Evolutionary conservation across 2,888 invertebrate genomes (phyloP), one percentile per base, ranked within the genome.

Genomic region (Diplolepis rosae): DNA sequence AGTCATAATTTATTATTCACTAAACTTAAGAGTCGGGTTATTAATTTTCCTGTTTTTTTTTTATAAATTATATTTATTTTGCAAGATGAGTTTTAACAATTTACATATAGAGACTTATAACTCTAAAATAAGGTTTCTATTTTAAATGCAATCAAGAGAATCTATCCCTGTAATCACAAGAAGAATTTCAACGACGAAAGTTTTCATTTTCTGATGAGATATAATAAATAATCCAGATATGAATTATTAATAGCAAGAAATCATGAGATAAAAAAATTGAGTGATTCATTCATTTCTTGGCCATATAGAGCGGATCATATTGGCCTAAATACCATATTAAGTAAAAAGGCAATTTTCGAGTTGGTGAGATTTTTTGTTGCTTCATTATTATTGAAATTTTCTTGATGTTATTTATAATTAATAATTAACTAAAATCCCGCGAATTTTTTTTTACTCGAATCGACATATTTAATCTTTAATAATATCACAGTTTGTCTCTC

Each of bases 401-500:
- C 39, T 39, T 61, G 39, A 35, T 61, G 61, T 61, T 61, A 61
- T 39, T 61, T 61, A 61, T 61, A 22, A 61, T 61, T 27, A 61
- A 61, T 39, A 61, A 27, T 35, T 35, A n/a, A 56, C 56, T 35
- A 22, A n/a, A 39, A n/a, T n/a, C n/a, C n/a, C n/a, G n/a, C n/a
- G n/a, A n/a, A n/a, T n/a, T n/a, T n/a, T 35, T 61, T 39, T 39
- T 5, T 61, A 79, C 80, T 82, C 79, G 80, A 61, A 61, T 61
- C 22, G 35, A n/a, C 61, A 61, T 39, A 35, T 35, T 80, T 83
- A 84, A 83, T 82, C 83, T 82, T 84, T 84, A 82, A 85, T 83
- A 85, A 84, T 85, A 86, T 86, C 86, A 86, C 85, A 86, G 86
- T 85, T 85, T 78, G 79, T 83, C 80, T 84, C 84, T 83, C 78